phyloP scores from a whole-genome alignment of 2,888 invertebrate genomes.

The Tromatobia lineatoria region DNA sequence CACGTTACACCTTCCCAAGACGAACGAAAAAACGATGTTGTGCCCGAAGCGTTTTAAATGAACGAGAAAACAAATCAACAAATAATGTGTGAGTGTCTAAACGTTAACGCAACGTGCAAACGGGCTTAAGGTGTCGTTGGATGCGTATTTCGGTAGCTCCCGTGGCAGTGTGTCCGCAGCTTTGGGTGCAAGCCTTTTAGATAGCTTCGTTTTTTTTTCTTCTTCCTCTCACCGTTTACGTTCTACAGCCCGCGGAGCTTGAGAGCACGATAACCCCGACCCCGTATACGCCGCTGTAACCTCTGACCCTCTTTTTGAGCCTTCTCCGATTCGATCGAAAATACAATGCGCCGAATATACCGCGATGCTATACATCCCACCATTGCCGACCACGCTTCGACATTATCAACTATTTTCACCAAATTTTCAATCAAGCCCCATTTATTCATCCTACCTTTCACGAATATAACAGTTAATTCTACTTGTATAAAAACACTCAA shows the following conservation, averaged over 20 bases:
- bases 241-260: constrained; percentile 55
- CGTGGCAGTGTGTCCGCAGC: constrained; percentile 39
- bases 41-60: constrained; percentile 67
- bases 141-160: constrained; percentile 79
- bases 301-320: constrained; percentile 68
- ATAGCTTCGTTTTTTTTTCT: constrained; percentile 41
- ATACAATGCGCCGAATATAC: constrained; percentile 44
- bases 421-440: background rate
- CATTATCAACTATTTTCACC: background rate
- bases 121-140: constrained; percentile 59
- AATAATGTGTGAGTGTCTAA: constrained; percentile 74
- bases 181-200: constrained; percentile 52
- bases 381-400: constrained; percentile 21
- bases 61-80: background rate
- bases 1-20: constrained; percentile 57
- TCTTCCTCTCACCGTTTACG: constrained; percentile 42
- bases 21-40: constrained; percentile 70
- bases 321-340: constrained; percentile 59
- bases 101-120: constrained; percentile 64
- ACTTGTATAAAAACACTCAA: background rate
- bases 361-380: constrained; percentile 5
- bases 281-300: constrained; percentile 69
- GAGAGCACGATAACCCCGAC: constrained; percentile 68
- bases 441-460: background rate
- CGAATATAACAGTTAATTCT: background rate